These are phyloP conservation scores for Halyomorpha halys DNA, from an alignment of 1,140 invertebrate genomes.

Conservation along the genomic window DNA sequence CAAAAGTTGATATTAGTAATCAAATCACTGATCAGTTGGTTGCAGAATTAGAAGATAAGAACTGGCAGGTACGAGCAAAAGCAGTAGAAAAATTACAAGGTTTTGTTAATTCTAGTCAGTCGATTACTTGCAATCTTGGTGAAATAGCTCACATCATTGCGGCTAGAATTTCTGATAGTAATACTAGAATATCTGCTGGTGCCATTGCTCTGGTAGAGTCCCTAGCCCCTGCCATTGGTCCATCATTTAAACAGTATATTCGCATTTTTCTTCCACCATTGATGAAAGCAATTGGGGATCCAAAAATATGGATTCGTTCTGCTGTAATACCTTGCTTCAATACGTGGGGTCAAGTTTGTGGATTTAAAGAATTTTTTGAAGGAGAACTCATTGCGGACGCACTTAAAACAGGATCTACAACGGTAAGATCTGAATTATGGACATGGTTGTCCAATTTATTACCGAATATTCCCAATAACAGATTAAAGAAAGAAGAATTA, in stretches of 20 bases:
- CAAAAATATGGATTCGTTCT: constrained; percentile 66
- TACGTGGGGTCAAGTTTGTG: constrained; percentile 68
- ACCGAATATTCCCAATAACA: constrained; percentile 39
- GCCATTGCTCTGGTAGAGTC: constrained; percentile 69
- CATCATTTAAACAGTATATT: constrained; percentile 61
- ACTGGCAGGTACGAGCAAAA: constrained; percentile 87
- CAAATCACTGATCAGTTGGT: constrained; percentile 73
- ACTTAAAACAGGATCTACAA: constrained; percentile 67
- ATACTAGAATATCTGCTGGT: constrained; percentile 78
- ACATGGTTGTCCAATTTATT: constrained; percentile 74
- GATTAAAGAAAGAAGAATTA: constrained; percentile 58
- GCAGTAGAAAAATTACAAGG: constrained; percentile 64
- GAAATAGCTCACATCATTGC: constrained; percentile 69
- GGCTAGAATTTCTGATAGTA: constrained; percentile 69
- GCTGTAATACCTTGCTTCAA: constrained; percentile 72
- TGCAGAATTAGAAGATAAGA: constrained; percentile 78
- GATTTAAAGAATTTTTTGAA: constrained; percentile 73
- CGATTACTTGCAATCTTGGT: constrained; percentile 71
- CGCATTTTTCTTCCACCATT: constrained; percentile 73
- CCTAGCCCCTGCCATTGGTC: constrained; percentile 70
- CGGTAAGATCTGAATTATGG: constrained; percentile 68
- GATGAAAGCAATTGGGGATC: constrained; percentile 58
- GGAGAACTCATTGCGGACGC: constrained; percentile 80
- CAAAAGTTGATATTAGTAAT: constrained; percentile 56
- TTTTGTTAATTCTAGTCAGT: constrained; percentile 66